Percentiles rank a stretch among this genome's conserved stretches.
Conservation (phyloP, 2,797 vertebrate genomes). For the Squalus acanthias region DNA sequence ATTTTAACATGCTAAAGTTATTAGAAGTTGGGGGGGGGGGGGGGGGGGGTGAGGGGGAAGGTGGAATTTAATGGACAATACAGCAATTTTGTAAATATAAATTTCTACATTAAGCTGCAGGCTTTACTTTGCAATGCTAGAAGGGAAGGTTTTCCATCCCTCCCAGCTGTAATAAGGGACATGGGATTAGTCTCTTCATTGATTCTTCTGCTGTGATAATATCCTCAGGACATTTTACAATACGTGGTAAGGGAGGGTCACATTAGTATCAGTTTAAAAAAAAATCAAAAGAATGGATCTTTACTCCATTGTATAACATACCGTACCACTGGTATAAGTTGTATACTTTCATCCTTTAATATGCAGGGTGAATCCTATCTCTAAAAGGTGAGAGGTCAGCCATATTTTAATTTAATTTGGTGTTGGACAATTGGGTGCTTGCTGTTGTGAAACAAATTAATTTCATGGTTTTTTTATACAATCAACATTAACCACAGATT, state of each 20-base stretch:
- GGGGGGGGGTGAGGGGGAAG: no score
- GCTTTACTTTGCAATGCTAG: background rate
- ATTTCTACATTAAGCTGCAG: background rate
- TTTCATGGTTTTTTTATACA: background rate
- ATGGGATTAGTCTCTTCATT: background rate
- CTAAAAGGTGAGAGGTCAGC: background rate
- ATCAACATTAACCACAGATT: background rate
- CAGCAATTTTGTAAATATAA: background rate
- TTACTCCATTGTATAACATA: background rate
- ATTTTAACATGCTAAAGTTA: background rate
- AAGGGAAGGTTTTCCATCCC: background rate
- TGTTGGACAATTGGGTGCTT: background rate
- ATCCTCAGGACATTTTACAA: background rate
- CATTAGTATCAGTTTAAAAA: background rate
- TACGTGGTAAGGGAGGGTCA: background rate
- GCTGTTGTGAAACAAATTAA: background rate
- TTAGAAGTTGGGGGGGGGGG: background rate
- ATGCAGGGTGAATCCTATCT: background rate
- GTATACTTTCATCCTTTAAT: background rate
- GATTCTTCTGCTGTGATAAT: background rate
- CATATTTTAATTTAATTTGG: background rate
- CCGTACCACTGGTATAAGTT: background rate
- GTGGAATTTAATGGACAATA: background rate
- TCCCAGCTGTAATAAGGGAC: background rate
- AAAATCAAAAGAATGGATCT: background rate